These are phyloP conservation scores for Nyctibius grandis DNA, from an alignment of 2,797 vertebrate genomes.

Conservation along the genomic window DNA sequence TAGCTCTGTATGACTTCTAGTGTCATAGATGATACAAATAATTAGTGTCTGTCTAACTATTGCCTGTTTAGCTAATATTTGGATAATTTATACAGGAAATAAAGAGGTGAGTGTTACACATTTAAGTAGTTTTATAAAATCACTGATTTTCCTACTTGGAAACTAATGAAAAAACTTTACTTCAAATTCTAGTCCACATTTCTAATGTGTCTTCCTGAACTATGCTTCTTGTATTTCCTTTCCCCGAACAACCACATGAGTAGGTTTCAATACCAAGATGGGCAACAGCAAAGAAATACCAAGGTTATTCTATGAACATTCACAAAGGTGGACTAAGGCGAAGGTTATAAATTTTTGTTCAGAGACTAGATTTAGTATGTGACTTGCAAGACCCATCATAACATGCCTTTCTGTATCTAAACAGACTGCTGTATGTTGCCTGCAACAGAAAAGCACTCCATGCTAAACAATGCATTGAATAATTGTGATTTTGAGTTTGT, in stretches of 20 bases:
- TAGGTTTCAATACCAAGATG: not conserved
- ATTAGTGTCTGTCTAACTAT: not conserved
- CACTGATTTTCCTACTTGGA: not conserved
- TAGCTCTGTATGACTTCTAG: not conserved
- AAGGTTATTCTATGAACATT: not conserved
- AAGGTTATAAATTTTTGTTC: not conserved
- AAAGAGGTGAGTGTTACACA: not conserved
- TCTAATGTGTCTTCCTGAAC: not conserved
- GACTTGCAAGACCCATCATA: not conserved
- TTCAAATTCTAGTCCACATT: not conserved
- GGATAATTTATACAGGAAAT: not conserved
- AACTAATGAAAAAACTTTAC: not conserved
- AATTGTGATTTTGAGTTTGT: not conserved
- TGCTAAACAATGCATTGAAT: not conserved
- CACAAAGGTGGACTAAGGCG: not conserved
- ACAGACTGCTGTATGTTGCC: not conserved
- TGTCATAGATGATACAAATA: not conserved
- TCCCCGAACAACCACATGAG: not conserved
- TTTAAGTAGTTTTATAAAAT: not conserved
- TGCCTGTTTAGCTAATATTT: not conserved
- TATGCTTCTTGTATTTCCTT: not conserved
- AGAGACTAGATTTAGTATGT: not conserved
- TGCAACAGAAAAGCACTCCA: not conserved
- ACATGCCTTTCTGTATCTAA: not conserved
- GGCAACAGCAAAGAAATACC: not conserved